A percentile compares a stretch with the other conserved stretches of the same genome.
Conservation (phyloP, 2,797 vertebrate genomes). For the Moxostoma hubbsi region DNA sequence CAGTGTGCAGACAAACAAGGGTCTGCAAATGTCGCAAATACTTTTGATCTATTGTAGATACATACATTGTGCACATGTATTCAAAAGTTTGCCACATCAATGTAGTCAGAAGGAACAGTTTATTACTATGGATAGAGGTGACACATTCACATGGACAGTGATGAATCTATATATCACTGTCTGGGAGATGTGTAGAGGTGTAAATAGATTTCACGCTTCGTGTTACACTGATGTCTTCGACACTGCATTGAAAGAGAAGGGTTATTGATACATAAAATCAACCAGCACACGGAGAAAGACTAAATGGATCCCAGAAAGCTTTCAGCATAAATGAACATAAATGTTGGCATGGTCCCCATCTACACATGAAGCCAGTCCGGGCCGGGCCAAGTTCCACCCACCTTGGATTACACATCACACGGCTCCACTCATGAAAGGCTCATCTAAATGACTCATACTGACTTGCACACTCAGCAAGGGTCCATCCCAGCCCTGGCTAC, state of each 20-base stretch:
- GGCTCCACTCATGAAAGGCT: constrained; percentile 35
- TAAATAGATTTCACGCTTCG: constrained; percentile 7
- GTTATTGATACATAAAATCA: neutral
- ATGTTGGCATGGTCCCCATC: constrained; percentile 60
- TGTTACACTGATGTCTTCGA: neutral
- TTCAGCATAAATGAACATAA: constrained; percentile 33
- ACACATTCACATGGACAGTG: neutral
- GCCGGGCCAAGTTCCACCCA: constrained; percentile 28
- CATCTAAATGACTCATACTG: constrained; percentile 51
- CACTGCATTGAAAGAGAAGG: neutral
- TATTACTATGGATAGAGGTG: neutral
- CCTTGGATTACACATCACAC: constrained; percentile 34
- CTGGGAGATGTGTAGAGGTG: neutral
- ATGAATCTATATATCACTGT: constrained; percentile 13
- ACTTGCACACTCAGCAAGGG: constrained; percentile 50
- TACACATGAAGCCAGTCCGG: neutral
- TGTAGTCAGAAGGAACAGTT: constrained; percentile 9
- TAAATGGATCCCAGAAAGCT: neutral
- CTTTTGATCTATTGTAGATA: neutral
- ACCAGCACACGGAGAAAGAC: constrained; percentile 9
- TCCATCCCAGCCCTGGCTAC: constrained; percentile 19
- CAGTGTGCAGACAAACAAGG: neutral
- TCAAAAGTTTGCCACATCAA: neutral
- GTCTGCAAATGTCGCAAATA: neutral
- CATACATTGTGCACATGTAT: neutral